Evolutionary conservation across 2,797 vertebrate genomes (phyloP), one percentile per base, ranked within the genome.

Genomic region (Falco cherrug): DNA sequence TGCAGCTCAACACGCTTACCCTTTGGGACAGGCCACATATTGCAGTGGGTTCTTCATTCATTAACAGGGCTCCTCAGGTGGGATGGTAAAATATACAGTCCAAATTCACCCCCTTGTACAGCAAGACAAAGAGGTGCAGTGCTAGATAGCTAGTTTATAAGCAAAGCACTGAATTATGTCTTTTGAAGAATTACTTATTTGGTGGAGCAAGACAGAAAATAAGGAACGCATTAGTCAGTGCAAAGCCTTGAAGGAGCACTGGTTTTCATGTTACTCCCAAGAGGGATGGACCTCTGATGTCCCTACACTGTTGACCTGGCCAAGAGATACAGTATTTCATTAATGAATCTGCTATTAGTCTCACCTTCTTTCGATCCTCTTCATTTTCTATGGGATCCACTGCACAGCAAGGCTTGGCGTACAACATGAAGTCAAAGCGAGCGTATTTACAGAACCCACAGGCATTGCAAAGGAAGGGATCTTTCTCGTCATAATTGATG

Each of bases 361-460:
- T 91, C 73, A 99, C 99, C 98, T 99, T 99, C 98, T 99, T 99
- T 77, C 99, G 97, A 95, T 99, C 99, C 97, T 99, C 99, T 92
- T 99, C 99, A 12, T 99, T 99, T 95, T 99, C 99, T 20, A 99
- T 99, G 75, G 99, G 99, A 96, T 99, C 99, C 97, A 99, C 99
- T 0, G 99, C 99, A 29, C 99, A 99, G 98, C 99, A 99, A 16
- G 99, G 99, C 96, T 99, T 99, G 90, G 99, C 99, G 14, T 99
- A 99, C 22, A 99, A 97, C 99, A 99, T 99, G 98, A 99, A 99
- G 97, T 99, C 99, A 50, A 99, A 99, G 85, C 99, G 98, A 16
- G 99, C 99, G 1, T 99, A 99, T 97, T 99, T 99, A 97, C 99
- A 99, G 98, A 99, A 99, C 56, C 99, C 99, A 75, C 99, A 99